Evolutionary conservation across 2,113 vertebrate genomes (phyloP), one percentile per base, ranked within the genome.

Genomic region (Corythaeola cristata): DNA sequence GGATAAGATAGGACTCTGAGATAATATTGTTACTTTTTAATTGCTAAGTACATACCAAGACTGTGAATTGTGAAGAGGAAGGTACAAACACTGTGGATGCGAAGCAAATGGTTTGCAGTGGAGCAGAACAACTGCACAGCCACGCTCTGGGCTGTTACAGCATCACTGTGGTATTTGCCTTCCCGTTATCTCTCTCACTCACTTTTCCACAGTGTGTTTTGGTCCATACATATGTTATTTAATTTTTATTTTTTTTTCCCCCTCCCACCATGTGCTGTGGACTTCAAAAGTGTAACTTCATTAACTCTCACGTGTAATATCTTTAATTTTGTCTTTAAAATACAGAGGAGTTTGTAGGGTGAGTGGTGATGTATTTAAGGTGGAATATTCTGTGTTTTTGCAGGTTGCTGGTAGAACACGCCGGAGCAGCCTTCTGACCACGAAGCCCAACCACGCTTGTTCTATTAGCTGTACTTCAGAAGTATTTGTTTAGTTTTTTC

Each of bases 391-490:
- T 3, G 3, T 83, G 50, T 33, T 85, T 71, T 66, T 85, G 75
- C 71, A 96, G 93, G 66, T 79, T 96, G 81, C 49, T 23, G 2
- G 32, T 32, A 50, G 82, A 79, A 62, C 9, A 14, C 24, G 22
- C 85, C 91, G 77, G 96, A 91, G 91, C 91, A 93, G 66, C 83
- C 79, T 95, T 77, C 92, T 93, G 96, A 97, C 93, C 95, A 69
- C 3, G 32, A 39, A 93, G 59, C 85, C 88, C 93, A 88, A 91
- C 88, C 81, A 95, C 37, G 19, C 79, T 96, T 95, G 69, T 97
- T 96, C 92, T 97, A 20, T 96, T 97, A 95, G 86, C 78, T 97
- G 89, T 92, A 84, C 93, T 97, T 97, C 89, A 94, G 81, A 95
- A 94, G 80, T 93, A 91, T 93, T 88, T 95, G 80, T 75, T 59